Evolutionary conservation across 37 sponge, comb jelly and placozoan species (phyloP).

Genomic region (Halisarca cf. caerulea): DNA sequence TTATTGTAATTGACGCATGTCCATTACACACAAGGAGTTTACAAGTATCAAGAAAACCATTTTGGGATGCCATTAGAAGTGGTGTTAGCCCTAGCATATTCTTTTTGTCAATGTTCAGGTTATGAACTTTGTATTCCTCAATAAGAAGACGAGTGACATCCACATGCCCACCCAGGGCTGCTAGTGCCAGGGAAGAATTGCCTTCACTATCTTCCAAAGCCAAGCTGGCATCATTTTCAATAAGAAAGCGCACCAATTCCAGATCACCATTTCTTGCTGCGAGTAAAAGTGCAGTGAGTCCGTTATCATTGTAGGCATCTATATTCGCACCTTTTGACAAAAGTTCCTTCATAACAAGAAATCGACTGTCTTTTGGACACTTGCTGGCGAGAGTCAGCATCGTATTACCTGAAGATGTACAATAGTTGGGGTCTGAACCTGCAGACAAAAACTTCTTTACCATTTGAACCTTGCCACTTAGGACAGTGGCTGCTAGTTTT

Average conservation of each 20-base stretch:
- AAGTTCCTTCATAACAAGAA: slow-evolving; percentile 33
- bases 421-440: slow-evolving; percentile 29
- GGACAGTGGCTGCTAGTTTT: slow-evolving; percentile 52
- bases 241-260: slow-evolving; percentile 14
- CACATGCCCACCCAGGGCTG: slow-evolving; percentile 47
- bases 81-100: slow-evolving; percentile 82
- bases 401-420: neutral
- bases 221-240: slow-evolving; percentile 20
- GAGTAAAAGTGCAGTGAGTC: slow-evolving; percentile 64
- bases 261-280: slow-evolving; percentile 43
- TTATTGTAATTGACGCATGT: slow-evolving; percentile 61
- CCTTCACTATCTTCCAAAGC: slow-evolving; percentile 55
- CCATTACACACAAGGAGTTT: slow-evolving; percentile 60
- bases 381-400: slow-evolving; percentile 48
- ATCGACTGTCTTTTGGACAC: neutral
- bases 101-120: slow-evolving; percentile 48
- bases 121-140: neutral
- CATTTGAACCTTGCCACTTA: slow-evolving; percentile 19
- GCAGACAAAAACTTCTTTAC: slow-evolving; percentile 47
- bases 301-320: slow-evolving; percentile 49
- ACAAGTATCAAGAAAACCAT: slow-evolving; percentile 55
- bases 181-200: slow-evolving; percentile 61
- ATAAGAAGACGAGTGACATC: slow-evolving; percentile 47
- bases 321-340: slow-evolving; percentile 56
- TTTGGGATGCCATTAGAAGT: slow-evolving; percentile 62